phyloP scores from a whole-genome alignment of 2,797 vertebrate genomes.

The Helostoma temminkii region DNA sequence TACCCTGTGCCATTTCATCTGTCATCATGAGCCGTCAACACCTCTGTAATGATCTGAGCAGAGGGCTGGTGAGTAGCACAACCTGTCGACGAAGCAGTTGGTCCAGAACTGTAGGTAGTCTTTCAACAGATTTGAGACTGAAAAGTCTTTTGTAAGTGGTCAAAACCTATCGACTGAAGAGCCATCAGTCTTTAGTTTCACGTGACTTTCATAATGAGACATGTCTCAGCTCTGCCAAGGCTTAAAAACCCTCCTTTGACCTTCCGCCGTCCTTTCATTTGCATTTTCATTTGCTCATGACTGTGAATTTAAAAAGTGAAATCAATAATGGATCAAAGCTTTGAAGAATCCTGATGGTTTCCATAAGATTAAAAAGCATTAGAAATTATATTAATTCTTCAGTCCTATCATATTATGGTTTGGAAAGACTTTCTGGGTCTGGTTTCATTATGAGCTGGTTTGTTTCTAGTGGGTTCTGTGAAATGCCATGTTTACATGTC shows the following conservation, averaged over 20 bases:
- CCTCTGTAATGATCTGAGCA: not conserved
- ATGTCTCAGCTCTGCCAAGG: slow-evolving; percentile 21
- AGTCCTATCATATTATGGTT: not conserved
- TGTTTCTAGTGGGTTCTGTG: not conserved
- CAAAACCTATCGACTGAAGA: not conserved
- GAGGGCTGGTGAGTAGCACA: fast-evolving
- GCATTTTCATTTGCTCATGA: slow-evolving; percentile 42
- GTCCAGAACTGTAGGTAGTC: not conserved
- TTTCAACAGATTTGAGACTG: too few species aligned
- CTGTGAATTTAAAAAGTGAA: slow-evolving; percentile 27
- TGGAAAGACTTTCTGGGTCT: not conserved
- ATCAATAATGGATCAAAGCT: slow-evolving; percentile 49
- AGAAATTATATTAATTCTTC: not conserved
- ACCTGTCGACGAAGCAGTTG: not conserved
- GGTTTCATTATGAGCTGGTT: not conserved
- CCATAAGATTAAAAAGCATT: slow-evolving; percentile 5
- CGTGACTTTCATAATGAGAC: slow-evolving; percentile 26
- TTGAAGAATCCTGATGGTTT: not conserved
- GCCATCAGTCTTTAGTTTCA: not conserved
- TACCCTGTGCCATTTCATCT: not conserved
- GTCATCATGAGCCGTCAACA: not conserved
- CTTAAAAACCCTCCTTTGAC: slow-evolving; percentile 14
- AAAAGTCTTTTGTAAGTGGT: not conserved
- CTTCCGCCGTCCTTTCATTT: slow-evolving; percentile 39
- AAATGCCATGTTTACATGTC: not conserved